These are phyloP conservation scores for Beris chalybata DNA, from an alignment of 2,888 invertebrate species.

Conservation along the genomic window DNA sequence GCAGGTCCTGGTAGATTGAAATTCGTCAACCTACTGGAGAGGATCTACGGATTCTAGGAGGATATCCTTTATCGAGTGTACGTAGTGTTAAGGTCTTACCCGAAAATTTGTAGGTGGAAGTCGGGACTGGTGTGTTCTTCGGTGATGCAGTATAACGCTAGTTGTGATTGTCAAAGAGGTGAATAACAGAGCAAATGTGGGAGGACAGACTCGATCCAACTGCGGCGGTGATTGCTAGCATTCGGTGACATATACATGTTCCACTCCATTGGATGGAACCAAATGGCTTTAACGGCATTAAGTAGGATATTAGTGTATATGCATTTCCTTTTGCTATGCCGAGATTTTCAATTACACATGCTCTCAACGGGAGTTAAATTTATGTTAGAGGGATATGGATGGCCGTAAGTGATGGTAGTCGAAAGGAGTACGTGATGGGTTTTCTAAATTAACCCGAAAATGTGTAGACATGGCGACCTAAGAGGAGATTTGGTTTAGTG, in stretches of 20 bases:
- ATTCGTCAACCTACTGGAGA: slow-evolving; percentile 6
- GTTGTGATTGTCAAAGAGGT: slow-evolving; percentile 24
- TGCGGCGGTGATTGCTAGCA: slow-evolving; percentile 23
- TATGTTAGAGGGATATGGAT: slow-evolving; percentile 17
- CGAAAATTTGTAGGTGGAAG: slow-evolving; percentile 26
- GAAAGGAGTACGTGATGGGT: slow-evolving; percentile 12
- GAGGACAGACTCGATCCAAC: neutral
- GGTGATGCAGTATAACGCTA: slow-evolving; percentile 8
- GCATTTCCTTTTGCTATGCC: slow-evolving; percentile 25
- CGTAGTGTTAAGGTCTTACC: slow-evolving; percentile 23
- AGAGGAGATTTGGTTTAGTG: no score
- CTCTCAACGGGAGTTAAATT: slow-evolving; percentile 16
- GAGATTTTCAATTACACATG: slow-evolving; percentile 33
- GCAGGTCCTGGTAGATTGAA: neutral
- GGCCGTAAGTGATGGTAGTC: neutral
- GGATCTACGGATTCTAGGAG: slow-evolving; percentile 5
- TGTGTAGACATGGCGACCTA: neutral
- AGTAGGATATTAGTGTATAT: slow-evolving; percentile 34
- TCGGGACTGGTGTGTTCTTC: slow-evolving; percentile 11
- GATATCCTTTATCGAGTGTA: slow-evolving; percentile 13
- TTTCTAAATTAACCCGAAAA: slow-evolving; percentile 7
- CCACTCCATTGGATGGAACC: slow-evolving; percentile 24
- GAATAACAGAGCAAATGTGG: neutral
- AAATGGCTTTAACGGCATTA: slow-evolving; percentile 36
- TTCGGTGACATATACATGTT: slow-evolving; percentile 28